Percentiles rank a stretch among this genome's conserved stretches.
Conservation (phyloP, 2,797 vertebrate genomes). For the Chrysolophus pictus region DNA sequence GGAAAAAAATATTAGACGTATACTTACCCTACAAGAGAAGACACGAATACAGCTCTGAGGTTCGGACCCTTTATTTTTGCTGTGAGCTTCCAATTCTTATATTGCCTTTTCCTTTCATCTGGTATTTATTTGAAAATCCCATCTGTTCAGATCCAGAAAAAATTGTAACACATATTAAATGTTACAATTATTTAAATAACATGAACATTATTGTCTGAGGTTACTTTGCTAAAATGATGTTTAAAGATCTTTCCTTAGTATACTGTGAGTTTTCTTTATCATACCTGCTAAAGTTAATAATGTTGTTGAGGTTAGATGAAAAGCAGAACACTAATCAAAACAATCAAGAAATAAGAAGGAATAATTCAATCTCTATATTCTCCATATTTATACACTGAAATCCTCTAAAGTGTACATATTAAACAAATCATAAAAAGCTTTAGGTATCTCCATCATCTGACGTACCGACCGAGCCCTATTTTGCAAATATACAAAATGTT, state of each 20-base stretch:
- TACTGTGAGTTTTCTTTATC: slow-evolving; percentile 37
- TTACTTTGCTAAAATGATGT: slow-evolving; percentile 76
- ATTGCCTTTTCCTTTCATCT: slow-evolving; percentile 71
- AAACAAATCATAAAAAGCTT: slow-evolving; percentile 62
- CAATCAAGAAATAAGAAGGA: neutral
- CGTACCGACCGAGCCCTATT: slow-evolving; percentile 20
- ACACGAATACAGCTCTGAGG: slow-evolving; percentile 47
- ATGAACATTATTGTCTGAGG: slow-evolving; percentile 74
- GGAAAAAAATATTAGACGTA: slow-evolving; percentile 67
- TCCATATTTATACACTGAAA: slow-evolving; percentile 36
- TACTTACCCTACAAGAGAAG: slow-evolving; percentile 20
- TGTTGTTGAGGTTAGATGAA: slow-evolving; percentile 56
- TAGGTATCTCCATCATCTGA: slow-evolving; percentile 26
- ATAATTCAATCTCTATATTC: neutral
- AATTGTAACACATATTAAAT: slow-evolving; percentile 70
- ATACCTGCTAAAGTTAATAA: slow-evolving; percentile 74
- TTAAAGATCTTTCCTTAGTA: slow-evolving; percentile 74
- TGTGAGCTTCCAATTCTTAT: slow-evolving; percentile 50
- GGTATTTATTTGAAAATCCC: slow-evolving; percentile 75
- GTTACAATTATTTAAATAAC: slow-evolving; percentile 73
- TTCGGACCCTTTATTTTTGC: slow-evolving; percentile 37
- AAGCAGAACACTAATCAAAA: slow-evolving; percentile 57
- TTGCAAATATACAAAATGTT: neutral
- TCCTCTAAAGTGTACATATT: slow-evolving; percentile 56
- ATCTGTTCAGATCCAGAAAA: slow-evolving; percentile 61